Evolutionary conservation across 2,888 invertebrate genomes (phyloP), one percentile per base, ranked within the genome.

Genomic region (Amphipyra tragopoginis): DNA sequence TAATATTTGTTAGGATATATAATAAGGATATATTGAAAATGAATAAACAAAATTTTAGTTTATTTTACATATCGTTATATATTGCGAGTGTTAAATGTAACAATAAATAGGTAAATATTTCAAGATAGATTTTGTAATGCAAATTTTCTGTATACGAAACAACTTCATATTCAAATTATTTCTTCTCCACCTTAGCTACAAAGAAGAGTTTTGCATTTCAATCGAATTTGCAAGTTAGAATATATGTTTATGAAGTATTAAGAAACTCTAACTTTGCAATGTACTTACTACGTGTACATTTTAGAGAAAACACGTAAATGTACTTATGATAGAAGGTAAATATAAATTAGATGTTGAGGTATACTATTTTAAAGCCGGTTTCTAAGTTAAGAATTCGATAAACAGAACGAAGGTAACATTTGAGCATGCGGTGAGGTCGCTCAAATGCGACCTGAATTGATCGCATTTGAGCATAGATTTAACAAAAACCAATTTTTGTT

Each of bases 171-270:
- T 72, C 43, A 65, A 72, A 58, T 71, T 50, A 47, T 50, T 54
- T 62, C 57, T 72, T 60, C 49, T 48, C 13, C 50, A n/a, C 29
- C 48, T 66, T 52, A 58, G 58, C 21, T 45, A 62, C 52, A 66
- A 57, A 57, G 53, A 55, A 59, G 15, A 43, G 33, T 62, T 72
- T 72, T 62, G 58, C 68, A 73, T 72, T 56, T 66, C 58, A 59
- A 73, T 72, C 61, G 73, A 67, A 76, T 72, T 72, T 62, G 29
- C 56, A 56, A 66, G 55, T 56, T 55, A 72, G 48, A 65, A 65
- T 53, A 10, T 53, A 65, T 40, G 66, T 72, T 72, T 62, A 72
- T 50, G 47, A 34, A 50, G 56, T 54, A 36, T 51, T 51, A 51
- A 54, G 50, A 48, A 59, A 15, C 14, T 59, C 10, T 39, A 36